Conservation (phyloP, 2,113 vertebrate genomes). For the Cryptotis parvus region DNA sequence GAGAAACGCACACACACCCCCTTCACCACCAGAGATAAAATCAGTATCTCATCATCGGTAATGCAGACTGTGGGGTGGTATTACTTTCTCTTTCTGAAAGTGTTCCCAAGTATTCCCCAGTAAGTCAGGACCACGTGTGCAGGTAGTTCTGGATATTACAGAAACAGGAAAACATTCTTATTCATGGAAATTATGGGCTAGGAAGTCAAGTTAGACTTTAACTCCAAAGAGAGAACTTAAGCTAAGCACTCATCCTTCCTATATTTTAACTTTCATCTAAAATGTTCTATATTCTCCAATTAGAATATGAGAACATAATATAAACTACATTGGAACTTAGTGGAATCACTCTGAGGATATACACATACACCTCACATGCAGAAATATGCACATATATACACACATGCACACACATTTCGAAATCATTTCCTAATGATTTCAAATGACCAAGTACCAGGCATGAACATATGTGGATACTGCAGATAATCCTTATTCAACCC, state of each 20-base stretch:
- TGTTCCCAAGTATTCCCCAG: neutral
- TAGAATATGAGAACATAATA: neutral
- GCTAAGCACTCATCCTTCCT: neutral
- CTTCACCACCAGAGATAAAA: neutral
- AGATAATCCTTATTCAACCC: neutral
- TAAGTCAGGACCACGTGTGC: neutral
- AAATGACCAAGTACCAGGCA: neutral
- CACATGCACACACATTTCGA: neutral
- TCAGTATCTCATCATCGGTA: neutral
- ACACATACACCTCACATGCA: too few species aligned
- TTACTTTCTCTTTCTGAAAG: conserved; percentile 28
- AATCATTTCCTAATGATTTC: neutral
- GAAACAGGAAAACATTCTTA: neutral
- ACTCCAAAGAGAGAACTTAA: neutral
- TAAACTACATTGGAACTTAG: conserved; percentile 8
- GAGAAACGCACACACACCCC: neutral
- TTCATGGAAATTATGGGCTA: neutral
- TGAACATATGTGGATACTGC: neutral
- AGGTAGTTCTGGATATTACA: neutral
- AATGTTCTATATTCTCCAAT: neutral
- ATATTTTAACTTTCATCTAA: neutral
- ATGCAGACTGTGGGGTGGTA: neutral
- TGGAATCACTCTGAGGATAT: neutral
- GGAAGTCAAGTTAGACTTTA: neutral
- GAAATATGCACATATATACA: neutral